A percentile compares a stretch with the other conserved stretches of the same genome.
phyloP scores from a whole-genome alignment of 2,797 vertebrate species.

The Lerista edwardsae region DNA sequence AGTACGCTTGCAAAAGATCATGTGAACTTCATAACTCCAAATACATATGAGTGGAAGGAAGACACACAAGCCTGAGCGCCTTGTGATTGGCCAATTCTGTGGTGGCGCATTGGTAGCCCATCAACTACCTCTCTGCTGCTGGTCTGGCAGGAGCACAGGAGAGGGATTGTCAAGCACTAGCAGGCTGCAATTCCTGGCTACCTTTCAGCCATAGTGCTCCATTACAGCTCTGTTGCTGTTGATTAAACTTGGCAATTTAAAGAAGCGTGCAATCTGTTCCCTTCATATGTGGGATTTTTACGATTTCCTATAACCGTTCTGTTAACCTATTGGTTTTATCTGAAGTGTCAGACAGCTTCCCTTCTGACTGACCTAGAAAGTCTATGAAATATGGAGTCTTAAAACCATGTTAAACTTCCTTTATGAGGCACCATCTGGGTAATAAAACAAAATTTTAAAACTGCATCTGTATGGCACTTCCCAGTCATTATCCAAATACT shows the following conservation, averaged over 20 bases:
- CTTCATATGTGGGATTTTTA: conserved; percentile 1
- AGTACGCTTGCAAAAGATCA: too few species aligned
- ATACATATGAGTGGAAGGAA: too few species aligned
- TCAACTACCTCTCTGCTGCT: not conserved
- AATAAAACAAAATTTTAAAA: conserved; percentile 13
- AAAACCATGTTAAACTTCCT: conserved; percentile 8
- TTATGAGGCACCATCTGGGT: conserved; percentile 22
- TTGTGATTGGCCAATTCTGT: not conserved
- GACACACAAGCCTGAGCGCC: not conserved
- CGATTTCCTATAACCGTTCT: not conserved
- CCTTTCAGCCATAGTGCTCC: not conserved
- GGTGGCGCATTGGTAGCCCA: not conserved
- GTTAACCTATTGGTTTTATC: conserved; percentile 33
- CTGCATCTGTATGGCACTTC: not conserved
- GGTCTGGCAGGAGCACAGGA: not conserved
- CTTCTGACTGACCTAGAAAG: conserved; percentile 35
- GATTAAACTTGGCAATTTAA: conserved; percentile 14
- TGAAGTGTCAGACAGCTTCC: not conserved
- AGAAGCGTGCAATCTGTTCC: not conserved
- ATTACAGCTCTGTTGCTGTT: not conserved
- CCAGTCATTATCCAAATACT: not conserved
- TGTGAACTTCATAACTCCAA: too few species aligned
- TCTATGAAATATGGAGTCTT: conserved; percentile 27
- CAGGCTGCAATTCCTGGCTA: not conserved
- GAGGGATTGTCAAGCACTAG: not conserved